Evolutionary conservation across 2,888 invertebrate species (phyloP).

Genomic region (Cyclophora albipunctata): DNA sequence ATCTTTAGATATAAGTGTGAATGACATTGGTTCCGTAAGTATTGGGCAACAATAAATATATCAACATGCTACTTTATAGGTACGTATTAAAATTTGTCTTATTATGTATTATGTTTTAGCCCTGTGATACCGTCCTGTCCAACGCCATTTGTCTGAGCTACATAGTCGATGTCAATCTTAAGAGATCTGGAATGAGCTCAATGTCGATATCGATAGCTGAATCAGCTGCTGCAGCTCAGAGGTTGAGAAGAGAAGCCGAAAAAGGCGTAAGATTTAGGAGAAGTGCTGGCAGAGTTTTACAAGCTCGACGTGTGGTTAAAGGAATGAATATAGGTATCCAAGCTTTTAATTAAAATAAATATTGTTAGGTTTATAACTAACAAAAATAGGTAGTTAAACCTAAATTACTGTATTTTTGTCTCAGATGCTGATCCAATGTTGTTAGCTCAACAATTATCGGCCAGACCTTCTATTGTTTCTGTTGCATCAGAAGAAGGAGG

Average conservation of each 20-base stretch:
- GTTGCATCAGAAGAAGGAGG: conserved; percentile 68
- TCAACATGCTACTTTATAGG: background rate
- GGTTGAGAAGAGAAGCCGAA: conserved; percentile 61
- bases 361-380: background rate
- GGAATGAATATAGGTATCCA: conserved; percentile 63
- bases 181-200: conserved; percentile 64
- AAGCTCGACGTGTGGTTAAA: conserved; percentile 61
- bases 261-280: conserved; percentile 61
- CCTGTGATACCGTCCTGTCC: conserved; percentile 51
- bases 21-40: conserved; percentile 64
- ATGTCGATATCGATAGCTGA: conserved; percentile 61
- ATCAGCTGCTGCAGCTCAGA: conserved; percentile 62
- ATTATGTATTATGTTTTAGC: conserved; percentile 33
- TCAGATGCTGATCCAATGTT: conserved; percentile 64
- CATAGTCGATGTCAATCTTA: conserved; percentile 60
- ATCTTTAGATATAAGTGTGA: conserved; percentile 64
- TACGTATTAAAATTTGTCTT: background rate
- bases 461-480: conserved; percentile 68
- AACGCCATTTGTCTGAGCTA: conserved; percentile 67
- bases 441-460: conserved; percentile 65
- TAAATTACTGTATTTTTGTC: conserved; percentile 1
- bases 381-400: background rate
- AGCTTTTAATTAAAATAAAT: background rate
- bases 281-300: conserved; percentile 63
- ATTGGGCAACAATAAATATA: background rate